phyloP scores from a whole-genome alignment of 2,797 vertebrate genomes.

The Spinus pinus region DNA sequence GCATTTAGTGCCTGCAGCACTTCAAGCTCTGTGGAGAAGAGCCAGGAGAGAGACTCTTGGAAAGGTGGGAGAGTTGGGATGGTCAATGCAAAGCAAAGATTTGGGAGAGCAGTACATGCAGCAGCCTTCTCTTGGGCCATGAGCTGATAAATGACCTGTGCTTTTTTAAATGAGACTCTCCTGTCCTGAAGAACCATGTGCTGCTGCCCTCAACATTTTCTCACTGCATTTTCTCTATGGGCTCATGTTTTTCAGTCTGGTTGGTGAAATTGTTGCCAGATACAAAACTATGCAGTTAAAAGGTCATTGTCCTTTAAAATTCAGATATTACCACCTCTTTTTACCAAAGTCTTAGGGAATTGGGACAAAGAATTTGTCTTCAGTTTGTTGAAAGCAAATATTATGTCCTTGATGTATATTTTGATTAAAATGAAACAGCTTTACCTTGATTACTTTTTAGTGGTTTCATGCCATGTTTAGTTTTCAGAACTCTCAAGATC shows the following conservation, averaged over 20 bases:
- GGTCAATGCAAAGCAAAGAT: neutral
- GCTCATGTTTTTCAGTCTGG: neutral
- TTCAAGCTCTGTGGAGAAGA: neutral
- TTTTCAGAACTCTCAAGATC: slow-evolving; percentile 7
- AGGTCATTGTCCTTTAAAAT: neutral
- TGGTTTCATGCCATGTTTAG: slow-evolving; percentile 13
- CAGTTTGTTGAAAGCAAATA: neutral
- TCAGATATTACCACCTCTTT: neutral
- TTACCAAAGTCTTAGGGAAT: neutral
- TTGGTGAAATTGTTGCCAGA: neutral
- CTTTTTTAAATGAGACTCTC: neutral
- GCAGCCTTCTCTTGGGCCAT: neutral
- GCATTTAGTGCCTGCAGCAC: neutral
- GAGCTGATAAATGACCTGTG: neutral
- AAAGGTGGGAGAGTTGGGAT: neutral
- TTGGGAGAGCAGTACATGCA: neutral
- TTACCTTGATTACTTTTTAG: neutral
- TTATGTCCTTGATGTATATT: neutral
- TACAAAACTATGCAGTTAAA: neutral
- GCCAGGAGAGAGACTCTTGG: neutral
- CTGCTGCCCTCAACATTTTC: neutral
- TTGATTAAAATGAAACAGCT: slow-evolving; percentile 20
- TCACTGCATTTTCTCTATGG: neutral
- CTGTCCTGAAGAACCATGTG: neutral
- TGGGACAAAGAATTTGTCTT: neutral